Percentiles rank a stretch among this genome's conserved stretches.
These are phyloP conservation scores for Shargacucullia verbasci DNA, from an alignment of 2,888 invertebrate species.

Conservation along the genomic window DNA sequence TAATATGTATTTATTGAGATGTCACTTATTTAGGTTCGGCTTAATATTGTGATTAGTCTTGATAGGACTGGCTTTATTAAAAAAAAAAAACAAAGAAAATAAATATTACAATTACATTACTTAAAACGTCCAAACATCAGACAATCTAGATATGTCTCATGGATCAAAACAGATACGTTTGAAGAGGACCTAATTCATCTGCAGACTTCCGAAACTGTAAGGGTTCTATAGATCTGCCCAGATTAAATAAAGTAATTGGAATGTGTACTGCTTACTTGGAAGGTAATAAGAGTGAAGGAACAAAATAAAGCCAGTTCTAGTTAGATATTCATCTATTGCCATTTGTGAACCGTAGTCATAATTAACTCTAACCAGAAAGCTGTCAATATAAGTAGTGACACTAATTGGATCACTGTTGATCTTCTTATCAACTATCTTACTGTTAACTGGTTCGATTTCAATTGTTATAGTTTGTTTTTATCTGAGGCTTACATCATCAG, in stretches of 20 bases:
- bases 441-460: conserved; percentile 17
- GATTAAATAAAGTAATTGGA: too few species aligned
- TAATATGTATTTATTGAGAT: conserved; percentile 57
- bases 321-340: conserved; percentile 39
- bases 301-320: conserved; percentile 27
- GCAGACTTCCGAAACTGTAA: too few species aligned
- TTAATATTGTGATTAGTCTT: conserved; percentile 47
- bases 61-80: conserved; percentile 30
- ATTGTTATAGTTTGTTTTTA: conserved; percentile 1
- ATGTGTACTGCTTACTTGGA: too few species aligned
- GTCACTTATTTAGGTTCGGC: conserved; percentile 55
- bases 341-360: conserved; percentile 46
- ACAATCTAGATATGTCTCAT: too few species aligned
- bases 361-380: conserved; percentile 34
- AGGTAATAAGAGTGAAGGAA: too few species aligned
- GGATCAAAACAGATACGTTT: too few species aligned
- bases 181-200: too few species aligned
- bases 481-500: conserved; percentile 9
- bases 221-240: too few species aligned
- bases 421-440: conserved; percentile 20
- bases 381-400: conserved; percentile 36
- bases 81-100: too few species aligned
- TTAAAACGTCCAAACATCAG: too few species aligned
- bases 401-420: conserved; percentile 44
- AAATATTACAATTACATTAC: too few species aligned